Evolutionary conservation across 2,797 vertebrate species (phyloP).

Genomic region (Picus viridis): DNA sequence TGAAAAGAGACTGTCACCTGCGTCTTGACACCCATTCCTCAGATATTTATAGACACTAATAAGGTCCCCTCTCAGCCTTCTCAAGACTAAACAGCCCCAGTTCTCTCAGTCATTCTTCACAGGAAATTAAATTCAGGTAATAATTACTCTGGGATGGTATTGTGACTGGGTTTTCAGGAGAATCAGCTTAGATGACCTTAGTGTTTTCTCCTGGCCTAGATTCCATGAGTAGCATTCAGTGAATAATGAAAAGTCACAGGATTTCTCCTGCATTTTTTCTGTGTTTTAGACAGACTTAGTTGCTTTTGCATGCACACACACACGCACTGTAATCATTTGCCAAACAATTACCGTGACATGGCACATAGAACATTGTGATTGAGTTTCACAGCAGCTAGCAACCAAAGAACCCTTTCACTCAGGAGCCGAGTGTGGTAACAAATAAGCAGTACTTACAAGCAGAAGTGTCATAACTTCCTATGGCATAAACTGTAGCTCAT

Average conservation of each 20-base stretch:
- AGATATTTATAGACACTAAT: no score
- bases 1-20: no score
- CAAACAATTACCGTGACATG: background rate
- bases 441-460: background rate
- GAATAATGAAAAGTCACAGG: background rate
- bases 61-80: no score
- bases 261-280: background rate
- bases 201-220: background rate
- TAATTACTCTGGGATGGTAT: background rate
- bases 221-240: background rate
- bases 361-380: background rate
- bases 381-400: background rate
- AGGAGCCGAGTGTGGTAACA: background rate
- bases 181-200: background rate
- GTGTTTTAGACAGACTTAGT: background rate
- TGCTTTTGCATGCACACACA: background rate
- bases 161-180: background rate
- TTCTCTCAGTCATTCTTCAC: no score
- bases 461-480: slow-evolving; percentile 2
- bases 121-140: background rate
- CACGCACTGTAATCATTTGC: background rate
- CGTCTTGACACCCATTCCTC: no score
- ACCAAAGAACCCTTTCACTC: background rate
- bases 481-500: slow-evolving; percentile 24
- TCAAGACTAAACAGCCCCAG: no score